Evolutionary conservation across 1,140 invertebrate species (phyloP), one percentile per base, ranked within the genome.

Genomic region (Drosophila funebris): DNA sequence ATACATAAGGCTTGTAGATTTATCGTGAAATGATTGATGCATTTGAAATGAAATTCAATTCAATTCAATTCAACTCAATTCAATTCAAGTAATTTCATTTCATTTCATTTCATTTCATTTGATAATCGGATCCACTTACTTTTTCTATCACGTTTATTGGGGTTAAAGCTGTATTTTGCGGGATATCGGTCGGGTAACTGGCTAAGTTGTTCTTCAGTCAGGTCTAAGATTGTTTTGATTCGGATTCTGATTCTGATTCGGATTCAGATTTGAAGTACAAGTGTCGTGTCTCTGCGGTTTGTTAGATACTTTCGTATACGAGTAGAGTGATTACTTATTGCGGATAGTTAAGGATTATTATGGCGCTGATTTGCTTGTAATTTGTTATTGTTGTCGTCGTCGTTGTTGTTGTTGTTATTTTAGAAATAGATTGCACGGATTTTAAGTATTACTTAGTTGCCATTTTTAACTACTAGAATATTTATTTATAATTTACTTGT

Each of bases 361-460:
- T 58, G 54, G 72, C 74, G 71, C 36, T 72, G 63, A 24, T 58
- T 52, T 36, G 24, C 39, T 67, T 75, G 33, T 60, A 39, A 71
- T 80, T 76, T 73, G 73, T 57, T 80, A 54, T 61, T 80, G 20
- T 76, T 44, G 48, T 71, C 53, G 16, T 71, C 50, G 36, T 71
- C 68, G 33, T 77, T 56, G 53, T 43, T 82, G 61, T 44, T 58
- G 57, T 71, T 83, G 53, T 73, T 87, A 88, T 88, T 88, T 88
- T 88, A 88, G 78, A 88, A 88, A 88, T 88, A 88, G 83, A 88
- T 88, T 88, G 83, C 83, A 88, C 83, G 84, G 79, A 78, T 62
- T 87, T 85, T 73, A 79, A 81, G 76, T 70, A 41, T 77, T 78
- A 67, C 58, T 73, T 88, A 88, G 54, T 57, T 76, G 72, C 57